Conservation (phyloP, 2,888 invertebrate genomes). For the Drosophila meridiana region DNA sequence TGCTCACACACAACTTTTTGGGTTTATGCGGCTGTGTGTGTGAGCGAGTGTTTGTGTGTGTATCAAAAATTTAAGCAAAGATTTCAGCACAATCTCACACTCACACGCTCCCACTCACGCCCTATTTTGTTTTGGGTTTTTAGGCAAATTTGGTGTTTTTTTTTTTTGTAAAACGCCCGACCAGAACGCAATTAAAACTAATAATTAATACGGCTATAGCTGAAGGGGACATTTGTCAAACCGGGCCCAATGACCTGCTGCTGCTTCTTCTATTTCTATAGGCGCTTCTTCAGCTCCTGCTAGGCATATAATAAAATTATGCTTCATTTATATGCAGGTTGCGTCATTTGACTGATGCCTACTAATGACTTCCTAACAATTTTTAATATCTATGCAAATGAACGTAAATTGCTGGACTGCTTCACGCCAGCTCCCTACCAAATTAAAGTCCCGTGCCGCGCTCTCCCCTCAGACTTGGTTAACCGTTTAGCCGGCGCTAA, state of each 20-base stretch:
- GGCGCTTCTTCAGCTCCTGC: not conserved
- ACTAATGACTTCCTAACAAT: conserved; percentile 82
- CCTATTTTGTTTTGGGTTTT: not conserved
- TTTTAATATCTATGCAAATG: conserved; percentile 83
- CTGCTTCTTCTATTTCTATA: not conserved
- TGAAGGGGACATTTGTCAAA: conserved; percentile 42
- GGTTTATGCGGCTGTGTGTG: conserved; percentile 14
- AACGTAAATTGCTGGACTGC: conserved; percentile 77
- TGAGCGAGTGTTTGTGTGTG: not conserved
- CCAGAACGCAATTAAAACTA: conserved; percentile 77
- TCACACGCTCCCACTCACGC: not conserved
- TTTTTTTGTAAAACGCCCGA: conserved; percentile 9
- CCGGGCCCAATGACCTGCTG: conserved; percentile 35
- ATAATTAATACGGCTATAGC: conserved; percentile 68
- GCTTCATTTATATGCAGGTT: conserved; percentile 81
- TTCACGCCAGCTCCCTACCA: conserved; percentile 38
- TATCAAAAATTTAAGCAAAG: conserved; percentile 18
- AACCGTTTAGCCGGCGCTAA: conserved; percentile 75
- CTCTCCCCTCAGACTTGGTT: conserved; percentile 56
- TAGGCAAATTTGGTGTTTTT: not conserved
- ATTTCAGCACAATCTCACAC: conserved; percentile 6
- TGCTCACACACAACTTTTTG: conserved; percentile 59
- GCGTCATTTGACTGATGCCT: conserved; percentile 82
- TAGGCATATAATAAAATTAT: conserved; percentile 75
- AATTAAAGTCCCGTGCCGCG: conserved; percentile 42